Base-by-base conservation (phyloP, 2,888 invertebrate species). In the Heteromyza rotundicornis region DNA sequence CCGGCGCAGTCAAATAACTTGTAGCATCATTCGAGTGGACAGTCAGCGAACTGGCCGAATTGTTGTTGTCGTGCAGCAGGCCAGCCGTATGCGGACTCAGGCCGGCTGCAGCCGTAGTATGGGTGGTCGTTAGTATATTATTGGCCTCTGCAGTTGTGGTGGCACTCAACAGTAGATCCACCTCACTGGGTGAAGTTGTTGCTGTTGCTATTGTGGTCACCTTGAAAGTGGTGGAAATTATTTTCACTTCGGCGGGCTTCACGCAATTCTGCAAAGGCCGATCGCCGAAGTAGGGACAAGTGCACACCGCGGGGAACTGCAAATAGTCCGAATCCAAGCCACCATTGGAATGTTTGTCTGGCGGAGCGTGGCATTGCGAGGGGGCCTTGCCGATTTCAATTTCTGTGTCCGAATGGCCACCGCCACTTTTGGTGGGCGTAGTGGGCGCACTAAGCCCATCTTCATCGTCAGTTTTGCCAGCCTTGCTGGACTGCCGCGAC, bases 281-380 rank as follows among this genome's bases (percentile, higher is more conserved):
- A 65, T 90, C 88, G 0, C 92, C 92, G 74, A 93, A 92, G 72
- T 92, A 92, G 0, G 92, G 92, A 74, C 92, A 92, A 0, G 92
- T 91, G 78, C 92, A 92, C 0, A 92, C 91, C 0, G 91, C 90
- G 2, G 92, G 91, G 40, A 92, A 77, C 8, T 88, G 84, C 22
- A 88, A 79, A 24, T 83, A 80, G 47, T 78, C 82, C 7, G 66
- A 51, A 19, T 64, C 64, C 20, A 53, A 59, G n/a, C 58, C 62
- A 14, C 10, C 52, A 52, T 17, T 17, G 17, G 19, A 22, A 10
- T 2, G 17, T n/a, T 24, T 24, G n/a, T n/a, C n/a, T n/a, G n/a
- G n/a, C n/a, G n/a, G n/a, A 14, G 57, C 24, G 70, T 72, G 7
- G 32, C 35, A 22, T 12, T 27, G 17, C 35, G 35, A 50, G 36